phyloP scores from a whole-genome alignment of 2,888 invertebrate genomes.

The Tigriopus californicus region DNA sequence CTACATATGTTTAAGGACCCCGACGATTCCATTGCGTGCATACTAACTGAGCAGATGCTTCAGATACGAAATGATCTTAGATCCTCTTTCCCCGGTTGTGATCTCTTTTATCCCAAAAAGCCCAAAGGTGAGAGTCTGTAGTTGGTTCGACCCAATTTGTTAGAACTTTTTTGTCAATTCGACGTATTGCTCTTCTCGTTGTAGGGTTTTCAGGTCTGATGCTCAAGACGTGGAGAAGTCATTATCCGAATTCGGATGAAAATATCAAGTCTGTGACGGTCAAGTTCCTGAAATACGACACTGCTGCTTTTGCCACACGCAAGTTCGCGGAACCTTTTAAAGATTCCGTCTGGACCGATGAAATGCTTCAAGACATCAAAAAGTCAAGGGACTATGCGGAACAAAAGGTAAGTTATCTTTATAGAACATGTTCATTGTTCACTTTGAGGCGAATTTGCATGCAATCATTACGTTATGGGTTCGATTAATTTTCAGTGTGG shows the following conservation, averaged over 20 bases:
- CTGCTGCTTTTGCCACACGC: not conserved
- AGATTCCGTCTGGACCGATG: not conserved
- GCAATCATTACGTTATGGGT: too few species aligned
- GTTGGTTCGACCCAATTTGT: not conserved
- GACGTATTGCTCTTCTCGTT: not conserved
- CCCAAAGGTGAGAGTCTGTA: conserved; percentile 2
- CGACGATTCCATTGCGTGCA: not conserved
- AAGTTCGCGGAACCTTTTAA: not conserved
- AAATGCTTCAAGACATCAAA: not conserved
- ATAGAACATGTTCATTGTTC: not conserved
- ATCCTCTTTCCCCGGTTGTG: conserved; percentile 1
- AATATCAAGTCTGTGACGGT: not conserved
- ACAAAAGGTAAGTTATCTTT: not conserved
- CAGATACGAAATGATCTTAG: not conserved
- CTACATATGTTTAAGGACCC: conserved; percentile 5
- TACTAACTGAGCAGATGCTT: not conserved
- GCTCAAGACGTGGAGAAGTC: not conserved
- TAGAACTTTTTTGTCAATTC: not conserved
- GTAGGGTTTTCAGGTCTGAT: not conserved
- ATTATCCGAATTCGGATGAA: not conserved
- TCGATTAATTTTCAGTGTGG: too few species aligned
- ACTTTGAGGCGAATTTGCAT: too few species aligned
- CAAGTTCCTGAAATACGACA: conserved; percentile 3
- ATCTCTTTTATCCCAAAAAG: not conserved
- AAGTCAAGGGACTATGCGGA: not conserved